A percentile compares a stretch with the other conserved stretches of the same genome.
Evolutionary conservation across 2,888 invertebrate species (phyloP).

Genomic region (Oxytorus armatus): DNA sequence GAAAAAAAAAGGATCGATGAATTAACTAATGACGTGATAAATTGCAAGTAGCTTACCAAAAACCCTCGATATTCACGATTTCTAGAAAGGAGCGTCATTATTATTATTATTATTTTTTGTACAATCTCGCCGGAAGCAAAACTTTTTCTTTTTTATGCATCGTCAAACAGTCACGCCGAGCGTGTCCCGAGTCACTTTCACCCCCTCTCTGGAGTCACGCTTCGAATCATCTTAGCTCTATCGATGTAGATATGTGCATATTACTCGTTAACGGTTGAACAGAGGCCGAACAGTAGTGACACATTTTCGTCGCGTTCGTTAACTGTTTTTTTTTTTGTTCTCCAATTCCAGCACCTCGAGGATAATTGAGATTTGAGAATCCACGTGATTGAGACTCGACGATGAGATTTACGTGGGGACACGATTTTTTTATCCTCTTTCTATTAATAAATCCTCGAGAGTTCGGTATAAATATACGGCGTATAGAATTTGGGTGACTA

Average conservation of each 20-base stretch:
- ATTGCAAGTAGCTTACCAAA: too few relatives aligned
- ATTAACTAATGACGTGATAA: not conserved
- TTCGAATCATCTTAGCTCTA: conserved; percentile 53
- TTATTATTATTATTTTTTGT: too few relatives aligned
- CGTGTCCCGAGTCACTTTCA: conserved; percentile 64
- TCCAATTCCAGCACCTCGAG: not conserved
- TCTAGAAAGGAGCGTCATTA: too few relatives aligned
- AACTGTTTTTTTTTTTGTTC: not conserved
- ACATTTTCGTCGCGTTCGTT: conserved; percentile 4
- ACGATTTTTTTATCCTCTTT: conserved; percentile 17
- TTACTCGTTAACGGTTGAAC: conserved; percentile 51
- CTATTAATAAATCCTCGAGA: not conserved
- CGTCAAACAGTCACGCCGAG: conserved; percentile 56
- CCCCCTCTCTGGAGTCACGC: conserved; percentile 53
- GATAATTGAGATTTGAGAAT: conserved; percentile 27
- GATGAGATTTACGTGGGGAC: conserved; percentile 48
- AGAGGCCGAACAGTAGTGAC: conserved; percentile 34
- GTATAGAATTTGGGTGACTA: conserved; percentile 23
- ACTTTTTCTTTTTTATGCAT: conserved; percentile 48
- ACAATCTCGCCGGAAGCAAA: conserved; percentile 46
- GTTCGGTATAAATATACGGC: conserved; percentile 6
- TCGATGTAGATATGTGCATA: not conserved
- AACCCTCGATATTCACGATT: too few relatives aligned
- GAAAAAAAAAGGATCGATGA: not conserved
- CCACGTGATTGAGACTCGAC: conserved; percentile 46